These are phyloP conservation scores for Xanthia togata DNA, from an alignment of 2,888 invertebrate genomes.

Conservation along the genomic window DNA sequence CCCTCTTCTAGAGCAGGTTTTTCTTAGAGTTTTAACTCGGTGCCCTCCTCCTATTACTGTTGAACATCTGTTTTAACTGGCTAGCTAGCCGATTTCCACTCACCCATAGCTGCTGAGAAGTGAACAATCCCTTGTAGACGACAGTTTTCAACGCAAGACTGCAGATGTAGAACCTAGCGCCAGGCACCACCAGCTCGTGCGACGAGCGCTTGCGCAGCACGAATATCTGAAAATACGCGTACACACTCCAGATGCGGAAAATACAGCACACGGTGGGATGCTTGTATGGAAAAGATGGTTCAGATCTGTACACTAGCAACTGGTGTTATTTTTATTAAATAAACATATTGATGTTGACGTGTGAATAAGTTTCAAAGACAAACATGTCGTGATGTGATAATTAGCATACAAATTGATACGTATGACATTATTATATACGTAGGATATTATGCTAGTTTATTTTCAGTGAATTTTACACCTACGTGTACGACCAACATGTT, in stretches of 20 bases:
- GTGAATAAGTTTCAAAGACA: background rate
- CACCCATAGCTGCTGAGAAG: constrained; percentile 97
- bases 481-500: constrained; percentile 26
- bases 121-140: constrained; percentile 99
- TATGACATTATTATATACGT: background rate
- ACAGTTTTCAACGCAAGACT: constrained; percentile 97
- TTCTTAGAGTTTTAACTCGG: background rate
- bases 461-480: background rate
- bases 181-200: constrained; percentile 96
- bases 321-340: background rate
- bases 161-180: constrained; percentile 98
- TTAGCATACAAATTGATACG: constrained; percentile 15
- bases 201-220: constrained; percentile 98
- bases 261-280: constrained; percentile 54
- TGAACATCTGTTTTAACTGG: background rate
- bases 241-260: constrained; percentile 61
- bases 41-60: background rate
- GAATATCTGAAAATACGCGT: constrained; percentile 93
- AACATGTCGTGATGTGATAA: constrained; percentile 8
- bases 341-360: background rate
- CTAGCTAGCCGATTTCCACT: constrained; percentile 53
- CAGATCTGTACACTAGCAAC: background rate
- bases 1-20: no score
- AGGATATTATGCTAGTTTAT: background rate
- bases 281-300: constrained; percentile 65